Conservation (phyloP, 2,888 invertebrate genomes). For the Cephalotes varians region DNA sequence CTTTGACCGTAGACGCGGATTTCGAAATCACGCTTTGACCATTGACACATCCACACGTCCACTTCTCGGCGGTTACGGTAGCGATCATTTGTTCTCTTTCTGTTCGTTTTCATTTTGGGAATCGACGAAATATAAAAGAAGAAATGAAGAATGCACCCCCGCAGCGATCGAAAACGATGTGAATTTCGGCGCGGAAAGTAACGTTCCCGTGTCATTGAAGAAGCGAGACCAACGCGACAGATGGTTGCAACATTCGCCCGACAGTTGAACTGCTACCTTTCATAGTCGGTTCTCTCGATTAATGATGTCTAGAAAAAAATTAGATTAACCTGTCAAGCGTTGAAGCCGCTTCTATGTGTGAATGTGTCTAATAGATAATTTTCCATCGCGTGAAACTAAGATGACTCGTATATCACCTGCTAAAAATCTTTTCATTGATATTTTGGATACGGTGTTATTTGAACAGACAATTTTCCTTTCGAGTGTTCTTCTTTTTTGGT, state of each 20-base stretch:
- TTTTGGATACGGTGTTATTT: not conserved
- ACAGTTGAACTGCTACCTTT: conserved; percentile 13
- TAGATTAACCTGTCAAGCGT: conserved; percentile 24
- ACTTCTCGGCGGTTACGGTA: conserved; percentile 55
- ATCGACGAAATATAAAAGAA: conserved; percentile 17
- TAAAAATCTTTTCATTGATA: not conserved
- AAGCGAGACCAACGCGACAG: conserved; percentile 17
- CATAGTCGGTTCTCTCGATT: conserved; percentile 11
- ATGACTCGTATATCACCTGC: not conserved
- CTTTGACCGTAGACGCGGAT: conserved; percentile 31
- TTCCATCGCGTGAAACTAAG: conserved; percentile 5
- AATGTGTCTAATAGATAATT: not conserved
- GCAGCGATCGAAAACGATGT: conserved; percentile 42
- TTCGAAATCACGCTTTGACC: conserved; percentile 22
- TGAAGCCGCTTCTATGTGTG: not conserved
- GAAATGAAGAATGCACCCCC: conserved; percentile 48
- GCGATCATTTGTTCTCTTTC: conserved; percentile 58
- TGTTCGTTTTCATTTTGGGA: conserved; percentile 11
- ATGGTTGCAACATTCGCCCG: conserved; percentile 22
- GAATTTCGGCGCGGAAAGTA: conserved; percentile 34
- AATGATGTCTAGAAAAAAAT: conserved; percentile 35
- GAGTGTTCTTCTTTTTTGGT: not conserved
- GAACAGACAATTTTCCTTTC: not conserved
- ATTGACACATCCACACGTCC: conserved; percentile 32
- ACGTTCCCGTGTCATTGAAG: conserved; percentile 15